Evolutionary conservation across 2,113 vertebrate species (phyloP), one percentile per base, ranked within the genome.

Genomic region (Atractosteus spatula): DNA sequence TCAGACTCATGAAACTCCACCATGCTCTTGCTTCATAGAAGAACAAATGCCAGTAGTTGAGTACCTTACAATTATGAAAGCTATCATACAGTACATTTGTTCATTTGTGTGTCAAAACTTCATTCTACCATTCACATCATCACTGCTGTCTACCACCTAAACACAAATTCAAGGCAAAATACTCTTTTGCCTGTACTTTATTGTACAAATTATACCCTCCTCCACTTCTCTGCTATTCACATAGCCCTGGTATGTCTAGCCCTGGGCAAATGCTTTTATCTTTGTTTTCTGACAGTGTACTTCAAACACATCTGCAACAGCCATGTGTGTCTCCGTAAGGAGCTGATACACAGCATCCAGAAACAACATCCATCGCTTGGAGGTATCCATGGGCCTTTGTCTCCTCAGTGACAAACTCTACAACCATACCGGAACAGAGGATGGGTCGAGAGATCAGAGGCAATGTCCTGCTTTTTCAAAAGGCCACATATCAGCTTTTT

Each of bases 211-310:
- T 77, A 86, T 74, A 80, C 55, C 73, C 74, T 80, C 67, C 72
- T 68, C 78, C 78, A 55, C 51, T 77, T 69, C 69, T 29, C 81
- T 66, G 76, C 81, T 80, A 79, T 88, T 84, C 80, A 79, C 76
- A 65, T 55, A 41, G 75, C 4, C 59, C 59, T 72, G 82, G 83
- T 80, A 84, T 88, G 83, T 82, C 77, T 78, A 71, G 78, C 87
- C 84, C 69, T 70, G 55, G 77, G 86, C 84, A 69, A 80, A 71
- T 44, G 74, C 81, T 88, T 92, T 89, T 79, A 90, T 86, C 83
- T 84, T 74, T 47, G 82, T 69, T 76, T 79, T 84, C 68, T 65
- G 66, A 77, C 29, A 74, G 75, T 68, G 70, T 76, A 83, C 86
- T 89, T 77, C 83, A 90, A 88, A 89, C 82, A 71, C 74, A 51